Base-by-base conservation (phyloP, 2,797 vertebrate species). In the Lepus oiostolus region DNA sequence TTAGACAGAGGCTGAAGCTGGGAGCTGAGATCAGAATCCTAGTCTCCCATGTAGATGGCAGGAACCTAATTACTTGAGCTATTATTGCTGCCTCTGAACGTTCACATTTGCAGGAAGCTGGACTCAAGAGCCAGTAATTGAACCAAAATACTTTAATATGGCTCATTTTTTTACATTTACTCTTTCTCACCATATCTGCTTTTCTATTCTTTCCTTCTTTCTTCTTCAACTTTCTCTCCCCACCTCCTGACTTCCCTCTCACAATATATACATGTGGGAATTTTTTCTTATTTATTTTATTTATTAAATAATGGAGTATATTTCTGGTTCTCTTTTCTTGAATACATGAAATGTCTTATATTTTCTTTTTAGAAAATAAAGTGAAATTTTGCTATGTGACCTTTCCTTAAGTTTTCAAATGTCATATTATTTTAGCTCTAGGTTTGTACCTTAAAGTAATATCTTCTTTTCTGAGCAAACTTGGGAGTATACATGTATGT, bases 351-450 rank as follows among this genome's bases (percentile, higher is more conserved):
- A 72, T 80, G 7, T 47, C 35, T 63, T 93, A 32, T 22, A 52
- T 74, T 87, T 88, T 88, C 60, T 80, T 90, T 75, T 4, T n/a
- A 60, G 91, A 92, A 82, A 76, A 50, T 86, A 30, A 88, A 80
- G 5, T 86, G 14, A 5, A 75, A 63, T 90, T 93, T 94, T 85
- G 63, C 22, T 88, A 42, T 68, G 24, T 52, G 47, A 62, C 8
- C 11, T 7, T 80, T 85, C 22, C 38, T 92, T 71, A 77, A 76
- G 62, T 93, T 88, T 96, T 96, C n/a, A 83, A 28, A 42, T 65
- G 58, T 63, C 28, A 83, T 68, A 70, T 1, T 86, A 60, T 77
- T 8, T 79, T 88, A 68, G 63, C 13, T 91, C 65, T 88, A 65
- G 17, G 70, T 77, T 38, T 30, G 42, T 17, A 42, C 28, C 72